These are phyloP conservation scores for Caenorhabditis latens DNA, from an alignment of 1,140 invertebrate species.

Conservation along the genomic window DNA sequence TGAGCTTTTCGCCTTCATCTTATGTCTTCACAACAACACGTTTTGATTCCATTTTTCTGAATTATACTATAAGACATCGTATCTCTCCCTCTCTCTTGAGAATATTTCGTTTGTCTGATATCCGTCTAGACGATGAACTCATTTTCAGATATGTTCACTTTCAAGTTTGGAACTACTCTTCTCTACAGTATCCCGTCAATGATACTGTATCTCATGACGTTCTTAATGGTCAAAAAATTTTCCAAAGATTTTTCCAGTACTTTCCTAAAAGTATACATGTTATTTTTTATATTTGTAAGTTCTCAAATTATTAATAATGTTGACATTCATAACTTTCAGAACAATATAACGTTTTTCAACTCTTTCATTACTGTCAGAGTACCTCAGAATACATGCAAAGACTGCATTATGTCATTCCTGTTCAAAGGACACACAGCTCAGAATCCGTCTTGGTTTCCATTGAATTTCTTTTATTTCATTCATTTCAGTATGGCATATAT, in stretches of 20 bases:
- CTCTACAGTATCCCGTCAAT: constrained; percentile 42
- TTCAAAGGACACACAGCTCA: not conserved
- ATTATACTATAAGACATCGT: no score
- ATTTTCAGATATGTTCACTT: constrained; percentile 11
- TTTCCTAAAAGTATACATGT: not conserved
- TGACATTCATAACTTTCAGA: not conserved
- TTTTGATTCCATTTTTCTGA: no score
- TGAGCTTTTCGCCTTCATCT: no score
- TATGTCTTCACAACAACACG: not conserved
- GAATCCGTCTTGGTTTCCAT: constrained; percentile 32
- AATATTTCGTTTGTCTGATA: no score
- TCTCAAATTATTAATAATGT: not conserved
- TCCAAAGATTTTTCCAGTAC: constrained; percentile 14
- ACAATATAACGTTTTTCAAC: constrained; percentile 25
- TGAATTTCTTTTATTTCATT: constrained; percentile 30
- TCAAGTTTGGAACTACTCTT: constrained; percentile 29
- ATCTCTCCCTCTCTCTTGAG: no score
- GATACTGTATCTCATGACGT: not conserved
- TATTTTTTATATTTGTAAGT: constrained; percentile 36
- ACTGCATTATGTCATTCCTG: constrained; percentile 11
- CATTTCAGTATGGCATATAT: constrained; percentile 28
- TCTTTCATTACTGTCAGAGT: constrained; percentile 26
- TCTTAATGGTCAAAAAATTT: not conserved
- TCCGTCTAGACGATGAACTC: not conserved
- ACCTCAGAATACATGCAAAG: constrained; percentile 28